These are phyloP conservation scores for Drosophila kuntzei DNA, from an alignment of 2,888 invertebrate genomes.

Conservation along the genomic window DNA sequence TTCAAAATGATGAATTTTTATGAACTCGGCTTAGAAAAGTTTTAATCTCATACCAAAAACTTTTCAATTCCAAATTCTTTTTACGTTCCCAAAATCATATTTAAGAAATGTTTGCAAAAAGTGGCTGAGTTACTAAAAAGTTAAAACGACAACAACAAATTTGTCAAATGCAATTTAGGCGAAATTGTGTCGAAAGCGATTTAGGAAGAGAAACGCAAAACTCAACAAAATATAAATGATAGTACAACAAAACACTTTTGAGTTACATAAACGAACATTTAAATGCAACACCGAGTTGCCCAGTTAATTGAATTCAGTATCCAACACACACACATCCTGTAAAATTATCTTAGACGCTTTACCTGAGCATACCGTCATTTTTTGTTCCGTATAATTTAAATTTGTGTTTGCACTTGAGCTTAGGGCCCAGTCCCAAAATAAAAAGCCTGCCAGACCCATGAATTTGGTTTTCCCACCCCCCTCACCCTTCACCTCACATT, in stretches of 20 bases:
- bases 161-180: constrained; percentile 9
- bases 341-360: constrained; percentile 21
- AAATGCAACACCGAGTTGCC: constrained; percentile 56
- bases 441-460: constrained; percentile 10
- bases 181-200: constrained; percentile 18
- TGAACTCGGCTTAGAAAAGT: constrained; percentile 27
- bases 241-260: constrained; percentile 12
- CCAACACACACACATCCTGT: constrained; percentile 14
- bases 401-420: constrained; percentile 72
- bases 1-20: constrained; percentile 46
- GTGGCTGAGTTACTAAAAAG: background rate
- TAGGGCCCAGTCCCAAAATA: constrained; percentile 46
- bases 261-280: constrained; percentile 35
- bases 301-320: constrained; percentile 65
- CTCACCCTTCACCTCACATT: background rate
- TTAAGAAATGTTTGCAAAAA: background rate
- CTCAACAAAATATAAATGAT: background rate
- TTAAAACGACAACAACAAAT: background rate
- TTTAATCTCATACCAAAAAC: constrained; percentile 18
- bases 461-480: background rate
- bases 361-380: constrained; percentile 62
- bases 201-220: background rate
- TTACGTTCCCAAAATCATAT: constrained; percentile 2
- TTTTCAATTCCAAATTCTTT: background rate
- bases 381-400: constrained; percentile 58